These are phyloP conservation scores for Yponomeuta sedellus DNA, from an alignment of 2,888 invertebrate genomes.

Conservation along the genomic window DNA sequence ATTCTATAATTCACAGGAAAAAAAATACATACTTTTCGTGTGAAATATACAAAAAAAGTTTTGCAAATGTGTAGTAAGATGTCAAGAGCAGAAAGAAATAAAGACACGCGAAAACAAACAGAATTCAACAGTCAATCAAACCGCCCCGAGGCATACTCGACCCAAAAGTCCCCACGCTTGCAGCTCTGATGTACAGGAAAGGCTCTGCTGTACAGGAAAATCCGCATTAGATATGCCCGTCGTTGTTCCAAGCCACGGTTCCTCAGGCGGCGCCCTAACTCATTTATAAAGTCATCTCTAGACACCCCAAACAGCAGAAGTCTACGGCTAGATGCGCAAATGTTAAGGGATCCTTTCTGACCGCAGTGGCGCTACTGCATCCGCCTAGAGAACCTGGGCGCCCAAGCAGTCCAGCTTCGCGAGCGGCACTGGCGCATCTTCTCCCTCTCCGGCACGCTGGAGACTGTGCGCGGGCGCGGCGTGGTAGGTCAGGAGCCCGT, in stretches of 20 bases:
- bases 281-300: not conserved
- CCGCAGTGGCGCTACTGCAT: slow-evolving; percentile 96
- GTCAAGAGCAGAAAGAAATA: no score
- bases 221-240: not conserved
- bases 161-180: not conserved
- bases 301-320: not conserved
- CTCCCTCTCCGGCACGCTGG: slow-evolving; percentile 93
- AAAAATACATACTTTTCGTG: no score
- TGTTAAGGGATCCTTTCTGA: slow-evolving; percentile 84
- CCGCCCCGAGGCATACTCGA: not conserved
- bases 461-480: slow-evolving; percentile 95
- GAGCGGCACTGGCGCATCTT: slow-evolving; percentile 99
- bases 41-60: no score
- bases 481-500: slow-evolving; percentile 99
- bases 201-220: no score
- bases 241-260: no score
- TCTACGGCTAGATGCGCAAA: slow-evolving; percentile 57
- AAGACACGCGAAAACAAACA: no score
- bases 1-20: not conserved
- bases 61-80: no score
- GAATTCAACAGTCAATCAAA: not conserved
- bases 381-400: slow-evolving; percentile 94
- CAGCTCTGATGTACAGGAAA: not conserved
- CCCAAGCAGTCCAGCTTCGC: slow-evolving; percentile 91
- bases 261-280: no score